These are phyloP conservation scores for Pentamera pediparva DNA, from an alignment of 53 echinoderm and acorn worm species.

Conservation along the genomic window DNA sequence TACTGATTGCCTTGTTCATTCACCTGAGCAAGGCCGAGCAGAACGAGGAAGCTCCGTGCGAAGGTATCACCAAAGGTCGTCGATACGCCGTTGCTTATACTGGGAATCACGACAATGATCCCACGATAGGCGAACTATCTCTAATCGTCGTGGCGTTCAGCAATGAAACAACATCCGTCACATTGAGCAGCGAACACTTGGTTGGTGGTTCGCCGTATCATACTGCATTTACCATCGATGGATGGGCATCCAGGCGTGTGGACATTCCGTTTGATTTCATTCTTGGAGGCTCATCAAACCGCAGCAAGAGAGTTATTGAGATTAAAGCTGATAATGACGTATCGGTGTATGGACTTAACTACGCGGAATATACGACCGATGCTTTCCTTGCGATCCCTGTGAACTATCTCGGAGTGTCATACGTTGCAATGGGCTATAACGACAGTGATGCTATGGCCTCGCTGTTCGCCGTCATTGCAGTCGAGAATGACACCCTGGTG, in stretches of 20 bases:
- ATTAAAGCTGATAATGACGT: conserved; percentile 42
- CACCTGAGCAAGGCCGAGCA: too few relatives aligned
- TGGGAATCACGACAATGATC: neutral
- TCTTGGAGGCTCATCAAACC: neutral
- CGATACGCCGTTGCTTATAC: neutral
- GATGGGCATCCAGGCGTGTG: neutral
- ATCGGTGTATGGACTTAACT: conserved; percentile 48
- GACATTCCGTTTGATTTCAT: neutral
- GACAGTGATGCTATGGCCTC: neutral
- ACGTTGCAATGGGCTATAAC: conserved; percentile 38
- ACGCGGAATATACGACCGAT: conserved; percentile 42
- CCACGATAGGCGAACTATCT: neutral
- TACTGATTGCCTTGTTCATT: too few relatives aligned
- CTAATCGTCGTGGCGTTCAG: conserved; percentile 12
- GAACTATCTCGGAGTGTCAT: conserved; percentile 39
- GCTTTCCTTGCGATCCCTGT: conserved; percentile 54
- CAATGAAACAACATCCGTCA: neutral
- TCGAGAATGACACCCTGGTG: conserved; percentile 28
- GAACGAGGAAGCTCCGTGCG: neutral
- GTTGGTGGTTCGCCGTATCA: neutral
- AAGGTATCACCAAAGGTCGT: neutral
- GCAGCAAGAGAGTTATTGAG: conserved; percentile 34
- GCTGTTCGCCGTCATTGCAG: conserved; percentile 10
- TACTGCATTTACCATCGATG: neutral
- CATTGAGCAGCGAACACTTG: neutral